Evolutionary conservation across 2,888 invertebrate genomes (phyloP).

Genomic region (Julus scanicus): DNA sequence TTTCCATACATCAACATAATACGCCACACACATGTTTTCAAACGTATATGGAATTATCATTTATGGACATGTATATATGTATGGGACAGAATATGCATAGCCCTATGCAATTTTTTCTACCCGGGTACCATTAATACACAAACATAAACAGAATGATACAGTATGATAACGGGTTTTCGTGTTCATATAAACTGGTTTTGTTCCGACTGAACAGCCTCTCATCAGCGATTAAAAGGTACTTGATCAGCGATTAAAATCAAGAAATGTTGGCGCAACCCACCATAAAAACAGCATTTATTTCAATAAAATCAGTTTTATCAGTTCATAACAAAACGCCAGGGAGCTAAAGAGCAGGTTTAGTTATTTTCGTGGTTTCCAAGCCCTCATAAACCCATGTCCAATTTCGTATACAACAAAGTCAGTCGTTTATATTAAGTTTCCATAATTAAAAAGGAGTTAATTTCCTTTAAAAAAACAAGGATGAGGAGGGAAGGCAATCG

Average conservation of each 20-base stretch:
- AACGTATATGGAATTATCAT: no score
- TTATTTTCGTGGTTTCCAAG: background rate
- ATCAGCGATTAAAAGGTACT: conserved; percentile 8
- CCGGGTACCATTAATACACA: no score
- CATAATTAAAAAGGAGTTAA: background rate
- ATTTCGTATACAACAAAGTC: background rate
- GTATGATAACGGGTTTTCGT: no score
- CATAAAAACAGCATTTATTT: conserved; percentile 29
- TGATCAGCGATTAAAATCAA: conserved; percentile 19
- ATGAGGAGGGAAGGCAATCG: background rate
- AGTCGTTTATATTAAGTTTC: background rate
- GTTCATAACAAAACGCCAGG: conserved; percentile 34
- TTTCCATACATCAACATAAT: no score
- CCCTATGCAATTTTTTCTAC: no score
- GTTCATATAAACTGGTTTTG: background rate
- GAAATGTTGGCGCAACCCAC: background rate
- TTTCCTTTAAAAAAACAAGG: background rate
- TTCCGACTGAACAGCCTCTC: background rate
- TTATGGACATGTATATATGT: no score
- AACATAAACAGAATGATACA: no score
- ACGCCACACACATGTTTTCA: no score
- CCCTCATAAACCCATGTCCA: background rate
- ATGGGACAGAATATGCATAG: no score
- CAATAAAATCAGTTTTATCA: conserved; percentile 16
- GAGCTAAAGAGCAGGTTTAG: background rate